These are phyloP conservation scores for Lepidothrix coronata DNA, from an alignment of 2,113 vertebrate species.

Conservation along the genomic window DNA sequence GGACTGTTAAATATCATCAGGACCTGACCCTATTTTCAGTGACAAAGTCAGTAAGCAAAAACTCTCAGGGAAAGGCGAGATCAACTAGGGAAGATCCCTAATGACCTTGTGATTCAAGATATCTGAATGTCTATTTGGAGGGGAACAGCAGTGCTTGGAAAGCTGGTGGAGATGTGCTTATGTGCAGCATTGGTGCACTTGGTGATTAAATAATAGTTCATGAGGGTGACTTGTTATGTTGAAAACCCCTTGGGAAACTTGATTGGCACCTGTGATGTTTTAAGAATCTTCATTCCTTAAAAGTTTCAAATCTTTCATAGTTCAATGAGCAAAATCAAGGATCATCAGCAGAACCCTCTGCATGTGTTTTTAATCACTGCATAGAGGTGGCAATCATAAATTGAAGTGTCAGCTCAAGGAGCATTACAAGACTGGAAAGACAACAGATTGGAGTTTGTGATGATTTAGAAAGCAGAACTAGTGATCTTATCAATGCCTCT, in stretches of 20 bases:
- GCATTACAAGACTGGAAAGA: neutral
- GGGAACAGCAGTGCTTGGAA: neutral
- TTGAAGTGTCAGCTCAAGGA: neutral
- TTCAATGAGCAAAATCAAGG: neutral
- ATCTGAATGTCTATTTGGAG: neutral
- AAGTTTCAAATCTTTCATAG: neutral
- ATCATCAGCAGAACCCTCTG: neutral
- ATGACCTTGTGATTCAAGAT: neutral
- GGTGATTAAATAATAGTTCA: neutral
- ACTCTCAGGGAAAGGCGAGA: neutral
- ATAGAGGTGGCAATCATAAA: neutral
- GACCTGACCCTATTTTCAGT: neutral
- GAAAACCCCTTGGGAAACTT: neutral
- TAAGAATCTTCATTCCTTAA: neutral
- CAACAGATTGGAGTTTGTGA: neutral
- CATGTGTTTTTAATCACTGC: neutral
- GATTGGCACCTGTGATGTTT: neutral
- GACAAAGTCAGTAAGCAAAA: neutral
- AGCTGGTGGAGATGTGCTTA: neutral
- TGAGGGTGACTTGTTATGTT: neutral
- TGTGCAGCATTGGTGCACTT: neutral
- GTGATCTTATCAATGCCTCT: neutral
- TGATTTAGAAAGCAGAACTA: slow-evolving; percentile 52
- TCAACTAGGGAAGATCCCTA: neutral
- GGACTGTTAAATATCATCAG: neutral